These are phyloP conservation scores for Argyrosomus regius DNA, from an alignment of 2,797 vertebrate genomes.

Conservation along the genomic window DNA sequence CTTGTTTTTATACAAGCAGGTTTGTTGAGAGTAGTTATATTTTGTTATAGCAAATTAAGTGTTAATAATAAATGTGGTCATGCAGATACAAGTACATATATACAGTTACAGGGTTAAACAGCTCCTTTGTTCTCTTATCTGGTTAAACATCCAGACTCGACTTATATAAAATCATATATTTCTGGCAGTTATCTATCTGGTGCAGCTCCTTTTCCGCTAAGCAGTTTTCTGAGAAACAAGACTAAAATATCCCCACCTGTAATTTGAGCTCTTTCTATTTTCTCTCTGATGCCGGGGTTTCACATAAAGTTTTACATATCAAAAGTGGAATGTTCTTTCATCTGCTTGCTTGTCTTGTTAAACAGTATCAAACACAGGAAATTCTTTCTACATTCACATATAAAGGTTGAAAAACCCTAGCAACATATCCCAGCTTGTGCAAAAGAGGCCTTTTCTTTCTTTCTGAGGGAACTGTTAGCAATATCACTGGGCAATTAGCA, in stretches of 20 bases:
- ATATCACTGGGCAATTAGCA: slow-evolving; percentile 89
- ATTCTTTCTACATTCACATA: slow-evolving; percentile 73
- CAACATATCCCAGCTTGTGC: slow-evolving; percentile 78
- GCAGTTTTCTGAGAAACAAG: slow-evolving; percentile 67
- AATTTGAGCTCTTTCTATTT: slow-evolving; percentile 76
- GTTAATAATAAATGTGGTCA: background rate
- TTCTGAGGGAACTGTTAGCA: slow-evolving; percentile 85
- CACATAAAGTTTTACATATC: slow-evolving; percentile 79
- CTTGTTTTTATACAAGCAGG: background rate
- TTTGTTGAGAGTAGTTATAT: background rate
- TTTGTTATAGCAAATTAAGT: background rate
- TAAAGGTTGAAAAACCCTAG: slow-evolving; percentile 78
- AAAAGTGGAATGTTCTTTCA: slow-evolving; percentile 77
- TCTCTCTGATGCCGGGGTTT: slow-evolving; percentile 68
- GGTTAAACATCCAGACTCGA: slow-evolving; percentile 37
- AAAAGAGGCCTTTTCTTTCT: slow-evolving; percentile 82
- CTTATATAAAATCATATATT: slow-evolving; percentile 28
- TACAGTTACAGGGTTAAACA: slow-evolving; percentile 7
- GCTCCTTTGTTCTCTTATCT: slow-evolving; percentile 26
- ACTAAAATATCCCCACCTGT: slow-evolving; percentile 76
- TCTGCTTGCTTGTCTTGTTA: slow-evolving; percentile 75
- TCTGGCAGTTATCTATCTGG: slow-evolving; percentile 42
- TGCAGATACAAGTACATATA: background rate
- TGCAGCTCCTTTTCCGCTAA: slow-evolving; percentile 50
- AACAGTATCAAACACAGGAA: slow-evolving; percentile 76